Evolutionary conservation across 64 coral and sea anemone genomes (phyloP), one percentile per base, ranked within the genome.

Genomic region (Pocillopora damicornis): DNA sequence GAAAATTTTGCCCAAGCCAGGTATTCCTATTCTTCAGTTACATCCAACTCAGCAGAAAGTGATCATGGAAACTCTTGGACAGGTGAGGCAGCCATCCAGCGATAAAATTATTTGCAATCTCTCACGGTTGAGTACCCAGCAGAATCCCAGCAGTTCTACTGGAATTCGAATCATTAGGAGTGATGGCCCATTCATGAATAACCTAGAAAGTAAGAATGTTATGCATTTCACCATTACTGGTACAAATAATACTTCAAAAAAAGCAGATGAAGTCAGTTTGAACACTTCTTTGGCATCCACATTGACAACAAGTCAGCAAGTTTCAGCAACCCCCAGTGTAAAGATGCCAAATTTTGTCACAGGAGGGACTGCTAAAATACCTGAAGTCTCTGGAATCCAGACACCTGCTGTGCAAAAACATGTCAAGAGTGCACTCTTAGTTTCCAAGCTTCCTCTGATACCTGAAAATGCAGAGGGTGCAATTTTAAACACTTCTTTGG

Each of bases 171-270:
- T 85, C 63, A 85, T 85, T 14, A 85, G 81, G 22, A 85, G 81
- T 72, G 42, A 51, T 51, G 38, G 65, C 17, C 81, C 57, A 45
- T 22, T 85, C 6, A 76, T 92, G 74, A 92, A 80, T 37, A 86
- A 51, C n/a, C 67, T 92, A 23, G 90, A 86, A 30, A 92, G 90
- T 18, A 92, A 92, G 59, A 80, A 92, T 87, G 81, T 92, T 37
- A 86, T 79, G 16, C 90, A 92, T 51, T 42, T 92, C 45, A 86
- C 87, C 58, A 92, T 92, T 87, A 71, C 42, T 51, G 42, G 42
- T 51, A 51, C 83, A 92, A 92, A 87, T 74, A 83, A 92, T 56
- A 64, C 63, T 18, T 64, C 79, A 42, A 86, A 86, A 86, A 84
- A 79, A 37, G 15, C 80, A 7, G 42, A 59, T 63, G 71, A 20